Evolutionary conservation across 1,140 invertebrate genomes (phyloP), one percentile per base, ranked within the genome.

Genomic region (Antheraea pernyi): DNA sequence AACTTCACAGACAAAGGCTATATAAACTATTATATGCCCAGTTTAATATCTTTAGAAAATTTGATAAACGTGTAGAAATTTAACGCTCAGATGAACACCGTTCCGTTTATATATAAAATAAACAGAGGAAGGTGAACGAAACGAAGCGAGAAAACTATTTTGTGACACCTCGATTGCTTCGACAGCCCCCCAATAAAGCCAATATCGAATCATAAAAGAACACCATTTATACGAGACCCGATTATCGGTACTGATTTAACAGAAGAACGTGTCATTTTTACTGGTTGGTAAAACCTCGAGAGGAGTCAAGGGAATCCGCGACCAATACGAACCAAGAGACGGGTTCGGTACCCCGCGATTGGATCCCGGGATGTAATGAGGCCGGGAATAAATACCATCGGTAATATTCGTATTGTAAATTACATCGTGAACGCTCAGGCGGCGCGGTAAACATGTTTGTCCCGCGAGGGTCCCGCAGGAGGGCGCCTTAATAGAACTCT

Each of bases 301-400:
- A 69, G 61, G 72, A 71, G 81, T 82, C 83, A 64, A 67, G 83
- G 81, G 83, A 85, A 42, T 48, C 65, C 67, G 59, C 72, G 70
- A 77, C 82, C 79, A 81, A 81, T 83, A 80, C 73, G 79, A 75
- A 76, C 70, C 62, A 65, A 48, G 30, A 53, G 63, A 53, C 71
- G 64, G 75, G 62, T 65, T 68, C 62, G 75, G 69, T 48, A 65
- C 19, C 66, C 75, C 70, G 61, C 77, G 77, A 85, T 85, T 83
- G 82, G 84, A 79, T 84, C 73, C 80, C 68, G 76, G 69, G 72
- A 53, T 65, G 74, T 84, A 86, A 84, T 86, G 81, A 86, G 78
- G 72, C 65, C 39, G 75, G 78, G 78, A 74, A 86, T 83, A 81
- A 81, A 83, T 82, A 83, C 76, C 77, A 60, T 30, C 70, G 73